Conservation (phyloP, 2,888 invertebrate genomes). For the Mesochorus sp. region DNA sequence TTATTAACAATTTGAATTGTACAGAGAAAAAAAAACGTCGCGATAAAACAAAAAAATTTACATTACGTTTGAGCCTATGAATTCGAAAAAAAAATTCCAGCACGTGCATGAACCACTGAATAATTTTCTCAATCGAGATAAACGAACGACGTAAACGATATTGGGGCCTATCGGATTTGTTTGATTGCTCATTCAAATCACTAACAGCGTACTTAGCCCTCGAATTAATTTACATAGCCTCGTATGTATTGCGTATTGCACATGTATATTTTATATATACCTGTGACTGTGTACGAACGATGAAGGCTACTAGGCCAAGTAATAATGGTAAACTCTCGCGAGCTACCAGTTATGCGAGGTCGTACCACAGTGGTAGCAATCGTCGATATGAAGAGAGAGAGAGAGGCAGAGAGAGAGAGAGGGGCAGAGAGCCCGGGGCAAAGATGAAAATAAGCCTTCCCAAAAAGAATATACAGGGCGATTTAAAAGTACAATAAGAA, state of each 20-base stretch:
- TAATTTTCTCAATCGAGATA: not conserved
- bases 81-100: not conserved
- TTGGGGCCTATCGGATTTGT: not conserved
- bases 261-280: not conserved
- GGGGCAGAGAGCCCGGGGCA: constrained; percentile 1
- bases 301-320: constrained; percentile 43
- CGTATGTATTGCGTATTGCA: not conserved
- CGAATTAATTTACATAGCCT: constrained; percentile 35
- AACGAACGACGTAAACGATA: not conserved
- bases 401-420: not conserved
- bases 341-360: constrained; percentile 27
- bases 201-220: constrained; percentile 17
- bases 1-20: not conserved
- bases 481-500: too few relatives aligned
- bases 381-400: not conserved
- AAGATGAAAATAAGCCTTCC: constrained; percentile 27
- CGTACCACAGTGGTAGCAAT: not conserved
- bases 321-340: constrained; percentile 39
- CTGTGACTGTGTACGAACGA: constrained; percentile 20
- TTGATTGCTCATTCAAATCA: constrained; percentile 33
- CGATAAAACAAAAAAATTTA: not conserved
- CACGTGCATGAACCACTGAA: not conserved
- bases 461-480: not conserved
- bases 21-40: not conserved
- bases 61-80: not conserved